Evolutionary conservation across 2,113 vertebrate genomes (phyloP), one percentile per base, ranked within the genome.

Genomic region (Tachuris rubrigastra): DNA sequence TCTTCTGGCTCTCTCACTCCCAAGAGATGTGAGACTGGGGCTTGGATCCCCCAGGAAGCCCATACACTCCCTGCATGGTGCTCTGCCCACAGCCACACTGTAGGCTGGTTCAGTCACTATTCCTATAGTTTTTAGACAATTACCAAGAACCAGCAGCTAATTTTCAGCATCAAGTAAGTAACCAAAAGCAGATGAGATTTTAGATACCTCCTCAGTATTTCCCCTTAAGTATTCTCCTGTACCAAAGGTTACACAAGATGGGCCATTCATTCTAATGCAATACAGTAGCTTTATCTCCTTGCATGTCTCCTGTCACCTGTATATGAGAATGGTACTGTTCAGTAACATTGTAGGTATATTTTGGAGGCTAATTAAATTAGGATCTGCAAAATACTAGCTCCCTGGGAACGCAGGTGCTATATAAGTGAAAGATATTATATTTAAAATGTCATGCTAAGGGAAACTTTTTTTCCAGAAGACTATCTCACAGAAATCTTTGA

Each of bases 311-410:
- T n/a, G 42, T 72, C 24, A 8, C 65, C 24, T 86, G 65, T 75
- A 0, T 35, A 58, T 27, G 28, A 33, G 28, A 78, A 81, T 30
- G 12, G 39, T 46, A 49, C 19, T 84, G 53, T 81, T 91, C 76
- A 84, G 68, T 58, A 90, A 94, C 52, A 77, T 22, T 44, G 47
- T 42, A 92, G 68, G 47, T 60, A 83, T 65, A 87, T 84, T 92
- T 19, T 31, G 5, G 41, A 65, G 59, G 60, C 49, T 95, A 97
- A 96, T 96, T 97, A 89, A 96, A 95, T 95, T 94, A 92, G 56
- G 39, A 88, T 78, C 66, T 94, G 75, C 52, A 93, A 96, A 92
- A 86, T 55, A 86, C 35, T 63, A 91, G 20, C 72, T 94, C 73
- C 35, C 28, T 89, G 68, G 63, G 85, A 96, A 81, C 87, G 66